A percentile compares a stretch with the other conserved stretches of the same genome.
Evolutionary conservation across 2,797 vertebrate genomes (phyloP).

Genomic region (Gymnoscopelus microlampas): DNA sequence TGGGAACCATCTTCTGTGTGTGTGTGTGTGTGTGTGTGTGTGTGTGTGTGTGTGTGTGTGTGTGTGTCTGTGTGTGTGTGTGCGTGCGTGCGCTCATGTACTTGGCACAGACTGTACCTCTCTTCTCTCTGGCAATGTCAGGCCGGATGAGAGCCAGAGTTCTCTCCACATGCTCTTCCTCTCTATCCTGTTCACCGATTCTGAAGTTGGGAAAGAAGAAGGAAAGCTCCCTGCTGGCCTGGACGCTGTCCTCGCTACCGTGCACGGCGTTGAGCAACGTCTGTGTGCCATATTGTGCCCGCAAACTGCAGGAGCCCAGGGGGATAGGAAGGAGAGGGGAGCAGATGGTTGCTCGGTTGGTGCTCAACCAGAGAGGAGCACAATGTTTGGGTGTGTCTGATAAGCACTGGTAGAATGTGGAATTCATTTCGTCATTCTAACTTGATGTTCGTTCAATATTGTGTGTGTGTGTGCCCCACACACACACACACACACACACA

Average conservation of each 20-base stretch:
- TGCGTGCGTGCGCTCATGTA: constrained; percentile 22
- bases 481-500: no score
- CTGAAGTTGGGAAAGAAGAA: constrained; percentile 88
- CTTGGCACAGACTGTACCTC: constrained; percentile 79
- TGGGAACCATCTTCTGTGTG: neutral
- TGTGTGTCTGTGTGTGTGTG: constrained; percentile 1
- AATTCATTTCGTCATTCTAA: constrained; percentile 54
- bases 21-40: constrained; percentile 3
- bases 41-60: neutral
- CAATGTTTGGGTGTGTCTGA: constrained; percentile 76
- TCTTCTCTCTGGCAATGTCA: constrained; percentile 79
- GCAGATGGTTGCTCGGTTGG: constrained; percentile 77
- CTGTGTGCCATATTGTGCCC: constrained; percentile 88
- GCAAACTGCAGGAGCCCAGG: constrained; percentile 80
- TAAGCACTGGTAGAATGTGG: constrained; percentile 55
- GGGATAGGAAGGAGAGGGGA: constrained; percentile 61
- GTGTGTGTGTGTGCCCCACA: no score
- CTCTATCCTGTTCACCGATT: constrained; percentile 68
- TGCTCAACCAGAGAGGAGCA: constrained; percentile 66
- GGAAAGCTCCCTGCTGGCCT: constrained; percentile 85
- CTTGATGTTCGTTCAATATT: no score
- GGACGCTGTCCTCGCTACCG: constrained; percentile 83
- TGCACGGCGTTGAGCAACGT: constrained; percentile 88
- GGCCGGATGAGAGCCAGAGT: constrained; percentile 84
- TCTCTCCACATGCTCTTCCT: constrained; percentile 79